Percentiles rank a stretch among this genome's conserved stretches.
phyloP scores from a whole-genome alignment of 2,113 vertebrate species.

The Herpailurus yagouaroundi region DNA sequence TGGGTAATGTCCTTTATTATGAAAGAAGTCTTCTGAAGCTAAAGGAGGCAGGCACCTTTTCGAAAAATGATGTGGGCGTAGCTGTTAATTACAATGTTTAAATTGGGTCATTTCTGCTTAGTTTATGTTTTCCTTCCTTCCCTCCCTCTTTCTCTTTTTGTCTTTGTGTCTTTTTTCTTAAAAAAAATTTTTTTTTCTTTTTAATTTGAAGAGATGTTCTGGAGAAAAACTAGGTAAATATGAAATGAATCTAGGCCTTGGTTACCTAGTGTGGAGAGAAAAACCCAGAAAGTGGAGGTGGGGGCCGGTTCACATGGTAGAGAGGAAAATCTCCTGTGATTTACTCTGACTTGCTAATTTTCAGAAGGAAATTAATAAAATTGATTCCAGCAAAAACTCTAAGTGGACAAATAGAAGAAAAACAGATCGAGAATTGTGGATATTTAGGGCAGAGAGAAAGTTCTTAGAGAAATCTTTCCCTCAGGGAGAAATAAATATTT shows the following conservation, averaged over 20 bases:
- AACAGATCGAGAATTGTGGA: slow-evolving; percentile 70
- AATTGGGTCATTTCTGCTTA: neutral
- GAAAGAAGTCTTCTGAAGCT: neutral
- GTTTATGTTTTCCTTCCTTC: neutral
- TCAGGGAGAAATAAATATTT: slow-evolving; percentile 79
- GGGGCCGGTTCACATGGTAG: neutral
- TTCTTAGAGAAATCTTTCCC: slow-evolving; percentile 81
- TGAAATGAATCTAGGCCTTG: neutral
- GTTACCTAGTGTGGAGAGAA: neutral
- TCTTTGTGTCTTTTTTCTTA: neutral
- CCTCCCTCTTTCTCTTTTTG: neutral
- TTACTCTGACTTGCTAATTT: slow-evolving; percentile 75
- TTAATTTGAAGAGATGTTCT: neutral
- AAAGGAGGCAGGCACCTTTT: neutral
- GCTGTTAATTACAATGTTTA: neutral
- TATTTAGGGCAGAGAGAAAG: slow-evolving; percentile 61
- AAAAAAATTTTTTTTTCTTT: neutral
- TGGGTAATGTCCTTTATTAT: neutral
- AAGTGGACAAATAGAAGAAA: slow-evolving; percentile 76
- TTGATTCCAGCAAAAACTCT: slow-evolving; percentile 71
- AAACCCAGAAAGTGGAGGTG: neutral
- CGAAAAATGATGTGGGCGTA: neutral
- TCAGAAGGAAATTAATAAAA: slow-evolving; percentile 72
- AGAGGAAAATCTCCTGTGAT: slow-evolving; percentile 54
- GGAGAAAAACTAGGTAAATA: neutral